Base-by-base conservation (phyloP, 2,888 invertebrate species). In the Rhagonycha fulva region DNA sequence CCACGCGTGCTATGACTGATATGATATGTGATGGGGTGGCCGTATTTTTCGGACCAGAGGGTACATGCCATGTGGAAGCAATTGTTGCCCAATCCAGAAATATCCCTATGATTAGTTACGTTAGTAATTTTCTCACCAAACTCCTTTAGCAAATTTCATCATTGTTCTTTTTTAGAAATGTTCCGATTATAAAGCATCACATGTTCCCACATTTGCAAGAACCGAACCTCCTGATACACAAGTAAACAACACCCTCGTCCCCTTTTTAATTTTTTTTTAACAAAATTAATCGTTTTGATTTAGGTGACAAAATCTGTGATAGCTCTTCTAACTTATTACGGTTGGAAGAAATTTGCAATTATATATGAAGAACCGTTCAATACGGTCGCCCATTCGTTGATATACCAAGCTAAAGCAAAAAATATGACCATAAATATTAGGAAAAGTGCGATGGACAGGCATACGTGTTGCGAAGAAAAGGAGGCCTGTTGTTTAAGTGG, bases 81-180 rank as follows among this genome's bases (percentile, higher is more conserved):
- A 95, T 96, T 83, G 94, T 98, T 72, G 95, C 98, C 24, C 96
- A 98, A 86, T 94, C 98, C 67, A 93, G 95, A 87, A 97, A 98
- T 89, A 92, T 98, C 85, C 98, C 98, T 76, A 98, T 98, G 96
- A 96, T 98, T 88, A 96, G 97, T 86, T 98, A 98, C 89, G 98
- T 98, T 89, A 94, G 98, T 76, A 26, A 12, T 14, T 14, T 14
- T 28, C 14, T 68, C 68, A 30, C 28, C 14, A 70, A 11, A 60
- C 68, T 19, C 5, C 30, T 14, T 28, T 68, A n/a, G n/a, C 9
- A 32, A 68, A 68, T 32, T 47, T 47, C 47, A 47, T 47, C 14
- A 71, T 74, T 76, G 71, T 74, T 19, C 14, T 70, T 82, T 92
- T 93, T 76, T 91, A 98, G 97, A 97, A 96, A 95, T 98, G 98